A percentile compares a stretch with the other conserved stretches of the same genome.
phyloP scores from a whole-genome alignment of 2,797 vertebrate genomes.

The Coreius guichenoti region DNA sequence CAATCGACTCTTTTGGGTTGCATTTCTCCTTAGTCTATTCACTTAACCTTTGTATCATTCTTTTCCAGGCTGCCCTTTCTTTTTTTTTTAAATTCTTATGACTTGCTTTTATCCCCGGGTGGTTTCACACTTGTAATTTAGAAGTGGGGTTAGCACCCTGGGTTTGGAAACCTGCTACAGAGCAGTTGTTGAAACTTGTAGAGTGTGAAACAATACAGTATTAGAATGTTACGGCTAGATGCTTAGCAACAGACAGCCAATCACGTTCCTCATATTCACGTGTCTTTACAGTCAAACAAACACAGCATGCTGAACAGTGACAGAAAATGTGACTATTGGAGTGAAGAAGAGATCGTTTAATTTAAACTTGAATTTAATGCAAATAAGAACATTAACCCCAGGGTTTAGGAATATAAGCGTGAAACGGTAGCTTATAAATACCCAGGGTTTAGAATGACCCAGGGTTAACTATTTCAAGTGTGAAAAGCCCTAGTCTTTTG shows the following conservation, averaged over 20 bases:
- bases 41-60: not conserved
- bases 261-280: not conserved
- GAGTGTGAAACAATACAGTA: not conserved
- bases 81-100: not conserved
- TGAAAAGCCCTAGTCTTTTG: constrained; percentile 49
- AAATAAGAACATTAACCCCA: not conserved
- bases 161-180: too few relatives aligned
- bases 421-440: not conserved
- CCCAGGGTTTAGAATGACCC: not conserved
- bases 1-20: constrained; percentile 55
- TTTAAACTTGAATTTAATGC: not conserved
- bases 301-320: not conserved
- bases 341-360: not conserved
- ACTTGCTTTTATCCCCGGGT: not conserved
- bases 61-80: not conserved
- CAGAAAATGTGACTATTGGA: not conserved
- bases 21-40: not conserved
- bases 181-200: not conserved
- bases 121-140: not conserved
- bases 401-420: not conserved
- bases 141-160: not conserved
- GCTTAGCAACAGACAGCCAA: not conserved
- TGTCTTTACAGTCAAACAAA: not conserved
- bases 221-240: too few relatives aligned
- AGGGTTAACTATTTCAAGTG: not conserved